phyloP scores from a whole-genome alignment of 2,888 invertebrate genomes.

The Rhodophaea formosa region DNA sequence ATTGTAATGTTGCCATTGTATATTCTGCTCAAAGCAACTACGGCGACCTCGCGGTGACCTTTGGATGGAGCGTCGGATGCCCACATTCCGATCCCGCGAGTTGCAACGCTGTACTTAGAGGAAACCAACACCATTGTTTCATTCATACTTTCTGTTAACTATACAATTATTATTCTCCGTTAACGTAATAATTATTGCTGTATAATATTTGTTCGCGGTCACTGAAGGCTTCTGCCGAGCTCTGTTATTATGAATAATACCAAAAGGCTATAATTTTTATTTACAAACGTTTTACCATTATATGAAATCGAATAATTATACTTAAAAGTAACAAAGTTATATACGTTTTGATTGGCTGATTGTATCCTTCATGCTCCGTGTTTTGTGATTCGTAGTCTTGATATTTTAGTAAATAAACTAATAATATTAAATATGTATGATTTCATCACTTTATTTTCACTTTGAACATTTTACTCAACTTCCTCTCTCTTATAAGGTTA shows the following conservation, averaged over 20 bases:
- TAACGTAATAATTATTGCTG: background rate
- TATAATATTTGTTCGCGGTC: background rate
- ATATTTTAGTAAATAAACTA: too few relatives aligned
- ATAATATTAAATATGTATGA: too few relatives aligned
- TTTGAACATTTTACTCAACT: background rate
- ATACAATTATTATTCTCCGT: conserved; percentile 8
- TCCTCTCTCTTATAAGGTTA: background rate
- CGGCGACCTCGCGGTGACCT: conserved; percentile 53
- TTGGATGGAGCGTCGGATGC: conserved; percentile 59
- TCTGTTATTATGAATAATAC: background rate
- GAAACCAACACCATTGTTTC: conserved; percentile 50
- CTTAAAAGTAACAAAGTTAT: too few relatives aligned
- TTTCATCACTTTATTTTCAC: background rate
- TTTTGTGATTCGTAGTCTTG: too few relatives aligned
- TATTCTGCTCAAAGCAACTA: conserved; percentile 42
- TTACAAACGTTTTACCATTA: too few relatives aligned
- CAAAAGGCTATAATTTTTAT: background rate
- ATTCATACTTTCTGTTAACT: conserved; percentile 7
- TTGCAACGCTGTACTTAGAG: conserved; percentile 53
- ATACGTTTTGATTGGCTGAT: too few relatives aligned
- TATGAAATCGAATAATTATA: too few relatives aligned
- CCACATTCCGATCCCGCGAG: conserved; percentile 65
- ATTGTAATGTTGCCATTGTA: conserved; percentile 55
- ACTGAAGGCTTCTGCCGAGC: background rate
- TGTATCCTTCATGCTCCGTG: too few relatives aligned